phyloP scores from a whole-genome alignment of 2,888 invertebrate genomes.

The Trissonchulus latispiculum region DNA sequence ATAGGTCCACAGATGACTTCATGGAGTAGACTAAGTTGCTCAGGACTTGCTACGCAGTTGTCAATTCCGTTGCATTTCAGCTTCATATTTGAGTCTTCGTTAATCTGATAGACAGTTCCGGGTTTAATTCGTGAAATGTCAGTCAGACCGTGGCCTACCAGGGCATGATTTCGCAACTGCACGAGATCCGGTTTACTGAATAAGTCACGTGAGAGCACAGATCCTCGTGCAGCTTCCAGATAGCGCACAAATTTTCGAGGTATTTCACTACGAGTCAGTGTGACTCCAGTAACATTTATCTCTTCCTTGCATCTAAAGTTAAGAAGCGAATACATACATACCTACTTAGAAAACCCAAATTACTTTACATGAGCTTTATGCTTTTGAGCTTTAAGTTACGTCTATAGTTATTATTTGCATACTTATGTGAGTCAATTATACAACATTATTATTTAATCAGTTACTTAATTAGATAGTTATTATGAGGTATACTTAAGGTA shows the following conservation, averaged over 20 bases:
- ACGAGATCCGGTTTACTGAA: slow-evolving; percentile 2
- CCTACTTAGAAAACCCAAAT: too few relatives aligned
- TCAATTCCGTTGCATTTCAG: neutral
- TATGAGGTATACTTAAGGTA: too few relatives aligned
- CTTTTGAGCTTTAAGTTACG: too few relatives aligned
- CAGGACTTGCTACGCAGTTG: neutral
- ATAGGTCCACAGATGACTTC: neutral
- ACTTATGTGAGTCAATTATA: too few relatives aligned
- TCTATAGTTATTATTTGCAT: too few relatives aligned
- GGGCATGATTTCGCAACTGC: neutral
- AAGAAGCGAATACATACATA: too few relatives aligned
- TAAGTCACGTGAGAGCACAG: neutral
- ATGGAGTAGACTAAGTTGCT: neutral
- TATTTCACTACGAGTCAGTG: slow-evolving; percentile 14
- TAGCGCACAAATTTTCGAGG: slow-evolving; percentile 14
- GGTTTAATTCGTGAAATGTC: neutral
- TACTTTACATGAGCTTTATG: too few relatives aligned
- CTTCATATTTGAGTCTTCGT: neutral
- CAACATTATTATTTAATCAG: too few relatives aligned
- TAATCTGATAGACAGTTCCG: neutral
- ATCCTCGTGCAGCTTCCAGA: slow-evolving; percentile 19
- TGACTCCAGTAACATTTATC: neutral
- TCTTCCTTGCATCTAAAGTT: neutral
- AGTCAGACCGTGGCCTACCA: neutral
- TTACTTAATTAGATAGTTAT: too few relatives aligned